Evolutionary conservation across 2,113 vertebrate species (phyloP).

Genomic region (Aepyceros melampus): DNA sequence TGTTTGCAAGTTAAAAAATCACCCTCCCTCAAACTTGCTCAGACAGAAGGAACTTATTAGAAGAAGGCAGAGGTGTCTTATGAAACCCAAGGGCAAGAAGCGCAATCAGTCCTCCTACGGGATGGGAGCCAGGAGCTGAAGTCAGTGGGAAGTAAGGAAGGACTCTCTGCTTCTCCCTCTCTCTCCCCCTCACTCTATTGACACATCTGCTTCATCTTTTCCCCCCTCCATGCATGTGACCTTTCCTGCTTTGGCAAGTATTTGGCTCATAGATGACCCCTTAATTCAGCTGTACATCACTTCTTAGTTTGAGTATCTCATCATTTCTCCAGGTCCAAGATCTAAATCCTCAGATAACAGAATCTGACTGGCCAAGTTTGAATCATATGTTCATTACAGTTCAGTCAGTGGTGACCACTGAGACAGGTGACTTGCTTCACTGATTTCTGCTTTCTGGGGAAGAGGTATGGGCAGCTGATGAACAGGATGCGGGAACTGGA

Average conservation of each 20-base stretch:
- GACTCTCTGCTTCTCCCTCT: neutral
- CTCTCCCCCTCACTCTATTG: neutral
- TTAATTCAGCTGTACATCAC: neutral
- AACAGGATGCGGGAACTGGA: neutral
- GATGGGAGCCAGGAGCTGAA: neutral
- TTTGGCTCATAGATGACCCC: neutral
- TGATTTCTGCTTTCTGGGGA: neutral
- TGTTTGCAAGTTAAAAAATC: neutral
- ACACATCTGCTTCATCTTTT: neutral
- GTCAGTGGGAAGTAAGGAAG: neutral
- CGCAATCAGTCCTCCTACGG: neutral
- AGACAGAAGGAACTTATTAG: neutral
- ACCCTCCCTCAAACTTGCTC: neutral
- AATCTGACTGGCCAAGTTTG: neutral
- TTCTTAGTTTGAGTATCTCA: neutral
- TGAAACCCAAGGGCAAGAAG: neutral
- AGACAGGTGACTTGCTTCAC: neutral
- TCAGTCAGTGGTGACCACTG: neutral
- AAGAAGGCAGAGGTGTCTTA: neutral
- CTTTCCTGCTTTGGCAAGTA: neutral
- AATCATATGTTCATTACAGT: neutral
- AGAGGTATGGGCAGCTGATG: neutral
- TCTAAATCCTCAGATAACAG: neutral
- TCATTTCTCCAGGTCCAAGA: neutral
- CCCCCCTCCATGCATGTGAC: neutral